Conservation (phyloP, 2,888 invertebrate species). For the Exephanes ischioxanthus region DNA sequence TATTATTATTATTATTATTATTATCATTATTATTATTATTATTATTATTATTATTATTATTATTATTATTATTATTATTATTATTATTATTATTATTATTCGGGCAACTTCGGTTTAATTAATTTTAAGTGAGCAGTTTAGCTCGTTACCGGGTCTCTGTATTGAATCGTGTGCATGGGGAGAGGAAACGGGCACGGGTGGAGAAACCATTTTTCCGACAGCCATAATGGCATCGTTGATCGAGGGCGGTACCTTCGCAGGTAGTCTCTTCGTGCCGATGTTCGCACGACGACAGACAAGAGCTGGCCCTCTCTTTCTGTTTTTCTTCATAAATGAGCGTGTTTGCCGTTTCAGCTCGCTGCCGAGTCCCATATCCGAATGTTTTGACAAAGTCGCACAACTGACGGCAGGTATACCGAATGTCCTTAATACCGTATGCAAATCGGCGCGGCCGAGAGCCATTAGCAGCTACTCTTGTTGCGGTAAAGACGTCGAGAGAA, state of each 20-base stretch:
- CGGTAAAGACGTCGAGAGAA: slow-evolving; percentile 67
- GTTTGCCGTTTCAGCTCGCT: slow-evolving; percentile 21
- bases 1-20: slow-evolving; percentile 2
- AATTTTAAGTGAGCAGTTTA: slow-evolving; percentile 62
- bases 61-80: background rate
- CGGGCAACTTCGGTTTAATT: slow-evolving; percentile 48
- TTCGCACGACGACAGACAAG: slow-evolving; percentile 31
- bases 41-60: background rate
- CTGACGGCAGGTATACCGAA: slow-evolving; percentile 77
- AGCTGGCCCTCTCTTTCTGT: background rate
- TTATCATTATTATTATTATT: background rate
- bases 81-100: background rate
- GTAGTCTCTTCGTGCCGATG: slow-evolving; percentile 48
- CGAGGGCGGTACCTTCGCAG: slow-evolving; percentile 66
- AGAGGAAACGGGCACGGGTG: slow-evolving; percentile 46
- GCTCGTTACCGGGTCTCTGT: slow-evolving; percentile 42
- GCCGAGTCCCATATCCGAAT: slow-evolving; percentile 63
- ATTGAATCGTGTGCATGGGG: slow-evolving; percentile 49
- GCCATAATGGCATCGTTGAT: slow-evolving; percentile 69
- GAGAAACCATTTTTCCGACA: slow-evolving; percentile 65
- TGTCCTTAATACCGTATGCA: slow-evolving; percentile 81
- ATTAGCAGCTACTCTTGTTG: slow-evolving; percentile 78
- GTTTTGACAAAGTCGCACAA: slow-evolving; percentile 75
- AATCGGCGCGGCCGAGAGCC: slow-evolving; percentile 73
- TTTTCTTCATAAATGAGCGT: slow-evolving; percentile 37